These are phyloP conservation scores for Pachycephus smyrnensis DNA, from an alignment of 2,888 invertebrate genomes.

Conservation along the genomic window DNA sequence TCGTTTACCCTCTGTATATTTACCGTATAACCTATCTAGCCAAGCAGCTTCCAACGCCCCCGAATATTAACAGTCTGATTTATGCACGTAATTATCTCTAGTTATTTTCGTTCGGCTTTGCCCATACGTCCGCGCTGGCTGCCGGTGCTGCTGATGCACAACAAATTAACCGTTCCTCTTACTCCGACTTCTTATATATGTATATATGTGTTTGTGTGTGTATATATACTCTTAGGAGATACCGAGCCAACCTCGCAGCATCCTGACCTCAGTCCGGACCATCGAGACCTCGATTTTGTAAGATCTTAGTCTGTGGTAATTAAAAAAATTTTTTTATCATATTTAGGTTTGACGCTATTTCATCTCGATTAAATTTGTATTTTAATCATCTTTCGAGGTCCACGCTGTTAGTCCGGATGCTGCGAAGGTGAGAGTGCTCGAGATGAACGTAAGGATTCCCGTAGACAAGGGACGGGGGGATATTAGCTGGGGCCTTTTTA, in stretches of 20 bases:
- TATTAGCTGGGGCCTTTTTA: no score
- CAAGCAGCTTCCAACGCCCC: conserved; percentile 60
- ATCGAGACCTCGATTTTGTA: no score
- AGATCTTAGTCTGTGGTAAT: no score
- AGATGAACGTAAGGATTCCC: no score
- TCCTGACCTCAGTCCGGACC: no score
- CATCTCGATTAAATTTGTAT: neutral
- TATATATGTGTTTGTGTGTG: no score
- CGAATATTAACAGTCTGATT: conserved; percentile 66
- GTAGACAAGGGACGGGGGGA: no score
- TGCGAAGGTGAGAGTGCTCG: no score
- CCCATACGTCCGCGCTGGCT: conserved; percentile 25
- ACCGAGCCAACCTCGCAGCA: no score
- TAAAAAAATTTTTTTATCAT: no score
- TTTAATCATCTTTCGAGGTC: conserved; percentile 1
- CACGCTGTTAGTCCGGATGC: neutral
- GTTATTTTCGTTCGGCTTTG: conserved; percentile 55
- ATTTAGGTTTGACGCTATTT: no score
- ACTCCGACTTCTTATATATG: conserved; percentile 10
- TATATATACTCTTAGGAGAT: no score
- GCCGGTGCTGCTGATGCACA: conserved; percentile 54
- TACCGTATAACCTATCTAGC: conserved; percentile 37
- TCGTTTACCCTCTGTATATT: conserved; percentile 35
- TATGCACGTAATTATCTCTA: conserved; percentile 66
- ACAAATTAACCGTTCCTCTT: conserved; percentile 51